A percentile compares a stretch with the other conserved stretches of the same genome.
These are phyloP conservation scores for Euclidia mi DNA, from an alignment of 2,888 invertebrate species.

Conservation along the genomic window DNA sequence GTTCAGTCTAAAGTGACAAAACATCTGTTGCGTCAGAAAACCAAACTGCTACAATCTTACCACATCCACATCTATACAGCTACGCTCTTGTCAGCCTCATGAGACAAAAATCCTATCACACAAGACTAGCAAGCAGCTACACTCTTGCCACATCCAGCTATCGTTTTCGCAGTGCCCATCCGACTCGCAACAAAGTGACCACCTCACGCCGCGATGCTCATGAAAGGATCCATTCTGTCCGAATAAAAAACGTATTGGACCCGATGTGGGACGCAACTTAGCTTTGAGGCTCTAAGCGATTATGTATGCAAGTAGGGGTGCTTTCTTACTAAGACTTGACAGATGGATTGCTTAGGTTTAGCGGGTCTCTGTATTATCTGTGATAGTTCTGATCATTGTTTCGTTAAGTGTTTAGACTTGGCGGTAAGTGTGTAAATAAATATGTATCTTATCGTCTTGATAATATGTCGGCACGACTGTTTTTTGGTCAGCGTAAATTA, in stretches of 20 bases:
- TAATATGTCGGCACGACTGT: too few relatives aligned
- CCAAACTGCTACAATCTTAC: too few relatives aligned
- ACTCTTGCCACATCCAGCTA: conserved; percentile 56
- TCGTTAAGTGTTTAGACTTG: too few relatives aligned
- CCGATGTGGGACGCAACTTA: conserved; percentile 66
- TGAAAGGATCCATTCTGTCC: conserved; percentile 72
- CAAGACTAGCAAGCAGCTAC: neutral
- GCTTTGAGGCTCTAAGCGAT: conserved; percentile 62
- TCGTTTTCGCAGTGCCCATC: conserved; percentile 30
- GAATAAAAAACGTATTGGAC: conserved; percentile 71
- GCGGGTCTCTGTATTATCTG: neutral
- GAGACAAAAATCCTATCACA: too few relatives aligned
- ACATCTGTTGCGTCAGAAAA: too few relatives aligned
- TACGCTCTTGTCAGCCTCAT: too few relatives aligned
- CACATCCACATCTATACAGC: too few relatives aligned
- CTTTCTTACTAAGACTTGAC: conserved; percentile 30
- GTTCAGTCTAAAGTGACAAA: too few relatives aligned
- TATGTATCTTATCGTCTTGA: too few relatives aligned
- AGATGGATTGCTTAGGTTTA: conserved; percentile 30
- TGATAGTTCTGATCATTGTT: too few relatives aligned
- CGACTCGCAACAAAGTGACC: conserved; percentile 81
- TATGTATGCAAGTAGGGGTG: conserved; percentile 53
- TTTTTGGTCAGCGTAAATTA: too few relatives aligned
- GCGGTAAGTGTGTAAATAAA: too few relatives aligned
- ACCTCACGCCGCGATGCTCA: conserved; percentile 71